Evolutionary conservation across 2,888 invertebrate species (phyloP).

Genomic region (Syrphus vitripennis): DNA sequence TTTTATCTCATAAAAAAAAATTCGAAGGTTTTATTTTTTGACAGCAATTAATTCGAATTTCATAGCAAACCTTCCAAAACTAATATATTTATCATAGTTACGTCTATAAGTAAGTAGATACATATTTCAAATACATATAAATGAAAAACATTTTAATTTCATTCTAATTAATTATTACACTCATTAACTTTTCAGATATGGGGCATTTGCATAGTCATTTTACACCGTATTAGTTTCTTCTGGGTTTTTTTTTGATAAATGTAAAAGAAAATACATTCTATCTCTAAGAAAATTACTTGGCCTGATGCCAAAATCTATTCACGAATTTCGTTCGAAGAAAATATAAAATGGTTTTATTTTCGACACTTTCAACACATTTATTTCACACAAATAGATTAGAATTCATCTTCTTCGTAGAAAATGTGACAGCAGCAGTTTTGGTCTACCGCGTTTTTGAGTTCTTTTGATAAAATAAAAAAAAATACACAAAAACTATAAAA

Average conservation of each 20-base stretch:
- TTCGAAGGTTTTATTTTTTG: too few relatives aligned
- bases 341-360: constrained; percentile 18
- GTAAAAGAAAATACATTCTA: constrained; percentile 28
- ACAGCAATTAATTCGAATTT: neutral
- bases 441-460: neutral
- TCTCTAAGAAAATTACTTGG: neutral
- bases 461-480: neutral
- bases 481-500: neutral
- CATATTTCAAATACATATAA: too few relatives aligned
- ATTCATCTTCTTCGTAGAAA: neutral
- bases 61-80: neutral
- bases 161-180: neutral
- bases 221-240: neutral
- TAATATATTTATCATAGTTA: too few relatives aligned
- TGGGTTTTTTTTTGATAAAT: constrained; percentile 12
- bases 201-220: constrained; percentile 25
- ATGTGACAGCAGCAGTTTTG: constrained; percentile 18
- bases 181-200: constrained; percentile 28
- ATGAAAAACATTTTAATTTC: neutral
- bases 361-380: constrained; percentile 32
- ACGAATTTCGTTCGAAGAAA: neutral
- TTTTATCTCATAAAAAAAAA: neutral
- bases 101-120: too few relatives aligned
- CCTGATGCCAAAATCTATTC: neutral
- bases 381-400: constrained; percentile 4